Conservation (phyloP, 2,113 vertebrate species). For the Lathamus discolor region DNA sequence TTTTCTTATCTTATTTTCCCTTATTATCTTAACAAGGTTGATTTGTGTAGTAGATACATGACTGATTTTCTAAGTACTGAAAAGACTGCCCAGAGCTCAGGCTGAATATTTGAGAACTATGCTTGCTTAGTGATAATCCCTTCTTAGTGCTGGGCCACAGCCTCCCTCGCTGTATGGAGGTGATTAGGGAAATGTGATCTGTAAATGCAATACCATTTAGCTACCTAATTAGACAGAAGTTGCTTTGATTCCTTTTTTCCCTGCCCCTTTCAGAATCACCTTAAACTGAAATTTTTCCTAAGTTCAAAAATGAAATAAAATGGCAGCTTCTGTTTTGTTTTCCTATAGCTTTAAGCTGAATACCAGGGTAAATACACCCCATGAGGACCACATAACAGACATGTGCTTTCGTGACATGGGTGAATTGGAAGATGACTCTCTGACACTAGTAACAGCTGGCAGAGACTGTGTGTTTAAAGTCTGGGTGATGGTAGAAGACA, state of each 20-base stretch:
- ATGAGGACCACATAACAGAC: slow-evolving; percentile 83
- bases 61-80: background rate
- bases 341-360: slow-evolving; percentile 87
- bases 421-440: slow-evolving; percentile 65
- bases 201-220: background rate
- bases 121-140: background rate
- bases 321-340: background rate
- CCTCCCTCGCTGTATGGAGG: background rate
- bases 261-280: background rate
- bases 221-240: background rate
- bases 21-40: background rate
- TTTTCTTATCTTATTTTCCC: background rate
- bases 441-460: slow-evolving; percentile 85
- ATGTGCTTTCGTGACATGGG: slow-evolving; percentile 82
- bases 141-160: background rate
- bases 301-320: background rate
- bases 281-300: background rate
- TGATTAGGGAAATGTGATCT: background rate
- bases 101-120: background rate
- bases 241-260: background rate
- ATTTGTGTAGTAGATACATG: background rate
- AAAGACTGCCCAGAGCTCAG: background rate
- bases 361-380: slow-evolving; percentile 86
- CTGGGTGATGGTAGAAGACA: slow-evolving; percentile 82
- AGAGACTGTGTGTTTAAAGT: slow-evolving; percentile 91